Evolutionary conservation across 2,113 vertebrate genomes (phyloP), one percentile per base, ranked within the genome.

Genomic region (Malurus alboscapulatus): DNA sequence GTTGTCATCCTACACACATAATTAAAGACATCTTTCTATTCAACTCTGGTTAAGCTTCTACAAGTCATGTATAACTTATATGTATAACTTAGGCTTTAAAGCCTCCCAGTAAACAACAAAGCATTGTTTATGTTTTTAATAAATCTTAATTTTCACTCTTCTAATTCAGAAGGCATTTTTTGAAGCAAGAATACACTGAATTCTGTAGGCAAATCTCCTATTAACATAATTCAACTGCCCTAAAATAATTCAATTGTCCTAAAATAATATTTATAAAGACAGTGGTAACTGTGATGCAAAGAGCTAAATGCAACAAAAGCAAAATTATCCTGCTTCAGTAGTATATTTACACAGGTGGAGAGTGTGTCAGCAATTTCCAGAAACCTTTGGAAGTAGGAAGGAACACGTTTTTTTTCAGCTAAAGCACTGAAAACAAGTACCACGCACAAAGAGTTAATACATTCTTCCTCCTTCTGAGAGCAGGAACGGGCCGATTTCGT

Each of bases 401-500:
- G 36, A 68, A 53, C 9, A 21, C 12, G n/a, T 17, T 5, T 58
- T 38, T n/a, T 47, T 40, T 42, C 67, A 85, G 38, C 7, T 26
- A 45, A 81, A 89, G 61, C 61, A 38, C 16, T 45, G 8, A 80
- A 30, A 78, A 8, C 21, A 62, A 81, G 76, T 15, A 21, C 16
- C 55, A 82, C 63, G 62, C 72, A 54, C 36, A 88, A 97, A 92
- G 93, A 92, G 96, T 97, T 97, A 97, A 97, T 4, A n/a, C 6
- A 1, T 51, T 34, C 93, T 84, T 82, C 74, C 92, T 94, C 36
- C 91, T 96, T 78, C 91, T 92, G 92, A 93, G 92, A 93, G 96
- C n/a, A 93, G 93, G 90, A 96, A 96, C 58, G 83, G 95, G 94
- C 84, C 48, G 81, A 92, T 97, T 97, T 97, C 94, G 85, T 98